Conservation (phyloP, 2,113 vertebrate species). For the Atrichornis clamosus region DNA sequence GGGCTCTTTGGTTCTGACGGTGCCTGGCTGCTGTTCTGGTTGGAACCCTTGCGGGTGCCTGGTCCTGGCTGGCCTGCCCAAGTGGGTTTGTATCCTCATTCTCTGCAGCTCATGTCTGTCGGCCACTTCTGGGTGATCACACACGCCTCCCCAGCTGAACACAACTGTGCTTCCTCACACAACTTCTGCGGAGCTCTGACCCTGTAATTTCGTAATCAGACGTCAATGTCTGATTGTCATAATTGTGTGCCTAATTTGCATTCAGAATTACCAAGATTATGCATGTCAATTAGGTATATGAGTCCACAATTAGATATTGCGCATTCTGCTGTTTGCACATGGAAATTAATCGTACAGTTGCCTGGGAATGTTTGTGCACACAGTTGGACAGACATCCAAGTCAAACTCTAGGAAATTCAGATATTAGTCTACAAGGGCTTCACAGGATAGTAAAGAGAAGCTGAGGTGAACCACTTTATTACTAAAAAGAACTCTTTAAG, state of each 20-base stretch:
- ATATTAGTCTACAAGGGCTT: neutral
- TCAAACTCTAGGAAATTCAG: neutral
- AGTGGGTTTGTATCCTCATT: neutral
- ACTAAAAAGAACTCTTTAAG: neutral
- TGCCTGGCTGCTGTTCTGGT: neutral
- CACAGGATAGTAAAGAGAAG: neutral
- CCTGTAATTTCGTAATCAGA: constrained; percentile 53
- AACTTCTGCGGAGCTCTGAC: neutral
- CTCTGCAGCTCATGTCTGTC: neutral
- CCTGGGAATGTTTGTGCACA: neutral
- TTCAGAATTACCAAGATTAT: constrained; percentile 29
- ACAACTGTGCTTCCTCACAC: neutral
- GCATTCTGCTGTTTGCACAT: neutral
- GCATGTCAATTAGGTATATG: constrained; percentile 22
- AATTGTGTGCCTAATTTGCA: constrained; percentile 41
- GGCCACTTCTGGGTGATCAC: neutral
- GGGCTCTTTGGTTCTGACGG: neutral
- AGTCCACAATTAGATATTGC: constrained; percentile 31
- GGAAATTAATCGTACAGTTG: neutral
- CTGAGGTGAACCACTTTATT: neutral
- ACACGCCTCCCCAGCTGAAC: neutral
- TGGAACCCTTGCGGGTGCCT: neutral
- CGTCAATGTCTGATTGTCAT: constrained; percentile 43
- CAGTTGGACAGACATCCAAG: neutral
- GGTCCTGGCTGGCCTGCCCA: neutral